These are phyloP conservation scores for Cordilura impudica DNA, from an alignment of 2,888 invertebrate genomes.

Conservation along the genomic window DNA sequence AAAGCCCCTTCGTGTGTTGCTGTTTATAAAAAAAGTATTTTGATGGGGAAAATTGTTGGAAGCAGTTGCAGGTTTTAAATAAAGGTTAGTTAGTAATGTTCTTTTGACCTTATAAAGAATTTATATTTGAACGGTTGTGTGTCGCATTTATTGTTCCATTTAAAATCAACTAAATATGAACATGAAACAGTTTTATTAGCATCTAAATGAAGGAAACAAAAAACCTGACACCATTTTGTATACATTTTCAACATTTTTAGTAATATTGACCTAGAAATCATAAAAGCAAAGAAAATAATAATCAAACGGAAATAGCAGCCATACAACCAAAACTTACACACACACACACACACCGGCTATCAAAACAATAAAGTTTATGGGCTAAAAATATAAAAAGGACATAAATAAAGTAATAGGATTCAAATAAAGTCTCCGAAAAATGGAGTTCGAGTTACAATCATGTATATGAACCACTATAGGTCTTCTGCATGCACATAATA, in stretches of 20 bases:
- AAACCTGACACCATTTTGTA: constrained; percentile 66
- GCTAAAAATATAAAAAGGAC: constrained; percentile 32
- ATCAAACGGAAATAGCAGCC: constrained; percentile 21
- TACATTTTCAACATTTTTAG: constrained; percentile 40
- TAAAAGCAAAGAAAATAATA: constrained; percentile 51
- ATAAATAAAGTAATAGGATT: constrained; percentile 48
- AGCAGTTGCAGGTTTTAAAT: too few species aligned
- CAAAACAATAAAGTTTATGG: constrained; percentile 54
- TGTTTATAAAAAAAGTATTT: too few species aligned
- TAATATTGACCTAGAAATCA: constrained; percentile 59
- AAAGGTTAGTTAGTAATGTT: too few species aligned
- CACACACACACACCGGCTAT: background rate
- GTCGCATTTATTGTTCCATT: background rate
- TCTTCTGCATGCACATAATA: background rate
- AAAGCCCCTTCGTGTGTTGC: too few species aligned
- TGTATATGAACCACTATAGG: too few species aligned
- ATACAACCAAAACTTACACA: background rate
- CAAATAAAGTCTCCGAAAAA: constrained; percentile 42
- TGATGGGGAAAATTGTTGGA: too few species aligned
- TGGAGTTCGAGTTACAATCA: constrained; percentile 12
- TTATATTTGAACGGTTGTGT: too few species aligned
- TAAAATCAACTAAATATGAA: background rate
- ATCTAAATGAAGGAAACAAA: constrained; percentile 61
- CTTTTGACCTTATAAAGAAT: background rate
- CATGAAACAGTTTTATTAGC: constrained; percentile 50